Conservation (phyloP, 2,888 invertebrate species). For the Yponomeuta malinellus region DNA sequence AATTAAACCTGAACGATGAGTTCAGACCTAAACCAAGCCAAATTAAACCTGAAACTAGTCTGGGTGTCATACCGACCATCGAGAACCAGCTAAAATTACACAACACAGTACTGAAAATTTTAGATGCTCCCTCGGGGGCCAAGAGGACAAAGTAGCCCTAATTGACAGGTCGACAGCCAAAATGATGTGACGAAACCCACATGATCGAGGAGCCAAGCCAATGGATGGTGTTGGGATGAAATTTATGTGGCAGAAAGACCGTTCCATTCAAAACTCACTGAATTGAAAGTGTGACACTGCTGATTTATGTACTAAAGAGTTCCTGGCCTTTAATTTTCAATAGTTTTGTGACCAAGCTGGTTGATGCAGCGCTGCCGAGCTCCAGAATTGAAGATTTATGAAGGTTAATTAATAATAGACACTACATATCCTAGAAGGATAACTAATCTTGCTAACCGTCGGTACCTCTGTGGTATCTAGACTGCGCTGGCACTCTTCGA, state of each 20-base stretch:
- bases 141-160: constrained; percentile 10
- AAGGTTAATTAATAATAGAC: too few species aligned
- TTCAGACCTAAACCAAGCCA: too few species aligned
- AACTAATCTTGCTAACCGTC: background rate
- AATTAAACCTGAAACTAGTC: too few species aligned
- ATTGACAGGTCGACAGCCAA: constrained; percentile 14
- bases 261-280: background rate
- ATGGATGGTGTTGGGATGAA: constrained; percentile 26
- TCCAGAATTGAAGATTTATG: too few species aligned
- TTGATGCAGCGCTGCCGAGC: too few species aligned
- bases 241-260: background rate
- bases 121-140: background rate
- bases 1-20: too few species aligned
- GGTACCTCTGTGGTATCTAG: background rate
- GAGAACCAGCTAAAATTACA: background rate
- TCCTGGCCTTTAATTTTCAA: too few species aligned
- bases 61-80: too few species aligned
- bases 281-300: too few species aligned
- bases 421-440: too few species aligned
- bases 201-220: constrained; percentile 41
- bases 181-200: constrained; percentile 42
- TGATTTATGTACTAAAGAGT: too few species aligned
- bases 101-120: background rate
- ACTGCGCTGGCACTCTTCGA: constrained; percentile 31
- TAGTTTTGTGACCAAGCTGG: too few species aligned